These are phyloP conservation scores for Halisarca cf. caerulea DNA, from an alignment of 37 sponge, comb jelly and placozoan species.

Conservation along the genomic window DNA sequence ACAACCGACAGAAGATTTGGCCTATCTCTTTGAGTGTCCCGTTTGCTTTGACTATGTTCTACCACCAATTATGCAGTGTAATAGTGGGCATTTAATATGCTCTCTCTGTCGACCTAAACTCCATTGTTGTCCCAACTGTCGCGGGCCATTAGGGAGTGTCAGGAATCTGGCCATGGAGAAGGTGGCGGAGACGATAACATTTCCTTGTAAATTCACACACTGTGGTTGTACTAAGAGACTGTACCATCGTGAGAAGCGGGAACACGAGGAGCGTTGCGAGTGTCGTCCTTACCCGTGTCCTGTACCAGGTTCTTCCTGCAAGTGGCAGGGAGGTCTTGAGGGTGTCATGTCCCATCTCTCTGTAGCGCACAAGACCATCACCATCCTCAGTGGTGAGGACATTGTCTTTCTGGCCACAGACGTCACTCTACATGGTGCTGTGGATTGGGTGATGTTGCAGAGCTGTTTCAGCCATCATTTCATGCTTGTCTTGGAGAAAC, in stretches of 20 bases:
- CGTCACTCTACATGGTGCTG: slow-evolving; percentile 89
- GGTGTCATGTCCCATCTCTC: slow-evolving; percentile 81
- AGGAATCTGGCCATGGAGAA: slow-evolving; percentile 98
- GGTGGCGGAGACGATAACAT: slow-evolving; percentile 83
- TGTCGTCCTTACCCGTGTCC: slow-evolving; percentile 94
- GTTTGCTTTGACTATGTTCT: slow-evolving; percentile 99
- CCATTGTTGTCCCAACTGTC: slow-evolving; percentile 88
- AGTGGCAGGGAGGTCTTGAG: slow-evolving; percentile 86
- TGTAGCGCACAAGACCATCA: slow-evolving; percentile 88
- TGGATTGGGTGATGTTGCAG: slow-evolving; percentile 99
- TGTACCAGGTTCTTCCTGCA: slow-evolving; percentile 93
- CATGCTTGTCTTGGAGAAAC: slow-evolving; percentile 96
- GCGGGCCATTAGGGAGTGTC: slow-evolving; percentile 81
- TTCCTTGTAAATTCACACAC: slow-evolving; percentile 87
- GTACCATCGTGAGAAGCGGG: slow-evolving; percentile 71
- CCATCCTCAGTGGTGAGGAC: slow-evolving; percentile 93
- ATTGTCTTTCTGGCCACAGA: slow-evolving; percentile 98
- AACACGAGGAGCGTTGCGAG: slow-evolving; percentile 90
- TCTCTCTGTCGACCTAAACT: slow-evolving; percentile 85
- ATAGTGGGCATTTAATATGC: slow-evolving; percentile 95
- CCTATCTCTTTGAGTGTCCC: slow-evolving; percentile 93
- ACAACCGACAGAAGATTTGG: slow-evolving; percentile 52
- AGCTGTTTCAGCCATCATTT: slow-evolving; percentile 91
- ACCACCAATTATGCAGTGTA: slow-evolving; percentile 94
- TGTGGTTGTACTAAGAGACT: slow-evolving; percentile 81